Percentiles rank a stretch among this genome's conserved stretches.
These are phyloP conservation scores for Macropus fuliginosus DNA, from an alignment of 2,797 vertebrate genomes.

Conservation along the genomic window DNA sequence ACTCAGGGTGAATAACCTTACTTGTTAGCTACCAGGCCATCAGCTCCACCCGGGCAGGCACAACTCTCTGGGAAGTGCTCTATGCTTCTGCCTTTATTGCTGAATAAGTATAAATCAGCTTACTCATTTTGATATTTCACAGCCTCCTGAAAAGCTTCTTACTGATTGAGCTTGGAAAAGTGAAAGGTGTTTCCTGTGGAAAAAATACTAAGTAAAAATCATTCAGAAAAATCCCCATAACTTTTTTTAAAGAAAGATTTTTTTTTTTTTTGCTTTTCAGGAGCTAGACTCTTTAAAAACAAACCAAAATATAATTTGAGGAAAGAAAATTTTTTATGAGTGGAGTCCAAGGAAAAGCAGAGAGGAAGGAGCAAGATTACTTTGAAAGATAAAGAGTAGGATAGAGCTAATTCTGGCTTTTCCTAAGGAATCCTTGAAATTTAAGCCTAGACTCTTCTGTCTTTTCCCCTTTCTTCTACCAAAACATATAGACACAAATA, in stretches of 20 bases:
- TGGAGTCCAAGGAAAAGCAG: background rate
- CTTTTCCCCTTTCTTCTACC: background rate
- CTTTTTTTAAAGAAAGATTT: background rate
- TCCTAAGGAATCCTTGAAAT: background rate
- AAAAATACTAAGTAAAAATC: background rate
- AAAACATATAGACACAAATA: background rate
- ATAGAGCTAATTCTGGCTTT: background rate
- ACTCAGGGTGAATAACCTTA: background rate
- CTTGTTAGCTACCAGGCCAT: background rate
- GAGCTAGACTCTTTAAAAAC: background rate
- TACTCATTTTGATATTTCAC: rapidly evolving
- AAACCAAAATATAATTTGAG: background rate
- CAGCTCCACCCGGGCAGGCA: background rate
- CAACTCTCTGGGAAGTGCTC: background rate
- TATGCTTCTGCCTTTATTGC: background rate
- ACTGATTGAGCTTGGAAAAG: background rate
- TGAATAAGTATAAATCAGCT: too few species aligned
- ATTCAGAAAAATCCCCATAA: background rate
- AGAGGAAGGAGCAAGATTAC: background rate
- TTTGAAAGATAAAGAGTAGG: background rate
- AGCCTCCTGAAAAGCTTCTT: rapidly evolving
- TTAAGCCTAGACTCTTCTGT: background rate
- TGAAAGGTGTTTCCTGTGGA: background rate
- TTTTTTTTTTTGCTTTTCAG: background rate
- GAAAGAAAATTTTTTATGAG: background rate